These are phyloP conservation scores for Pollenia angustigena DNA, from an alignment of 2,888 invertebrate genomes.

Conservation along the genomic window DNA sequence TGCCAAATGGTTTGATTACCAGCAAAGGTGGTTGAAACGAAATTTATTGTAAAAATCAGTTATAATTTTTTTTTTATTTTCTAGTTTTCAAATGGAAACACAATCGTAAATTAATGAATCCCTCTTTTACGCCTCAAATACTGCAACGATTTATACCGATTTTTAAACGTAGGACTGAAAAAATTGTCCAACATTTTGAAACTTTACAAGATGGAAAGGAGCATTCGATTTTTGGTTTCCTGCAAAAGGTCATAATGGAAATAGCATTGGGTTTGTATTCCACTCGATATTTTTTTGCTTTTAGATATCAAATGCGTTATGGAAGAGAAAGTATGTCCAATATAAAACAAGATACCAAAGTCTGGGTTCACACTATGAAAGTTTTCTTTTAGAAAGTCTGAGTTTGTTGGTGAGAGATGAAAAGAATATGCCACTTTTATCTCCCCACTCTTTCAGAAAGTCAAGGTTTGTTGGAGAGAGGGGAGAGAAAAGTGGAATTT, in stretches of 20 bases:
- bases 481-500: too few species aligned
- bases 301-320: background rate
- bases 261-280: slow-evolving; percentile 22
- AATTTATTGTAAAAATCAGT: background rate
- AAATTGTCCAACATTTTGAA: slow-evolving; percentile 38
- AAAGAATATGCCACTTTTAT: too few species aligned
- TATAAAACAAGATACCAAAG: too few species aligned
- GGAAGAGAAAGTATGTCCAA: too few species aligned
- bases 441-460: too few species aligned
- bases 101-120: slow-evolving; percentile 61
- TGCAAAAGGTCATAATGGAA: slow-evolving; percentile 34
- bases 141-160: slow-evolving; percentile 29
- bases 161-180: slow-evolving; percentile 6
- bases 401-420: too few species aligned
- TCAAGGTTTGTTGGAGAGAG: too few species aligned
- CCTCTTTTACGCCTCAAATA: slow-evolving; percentile 37
- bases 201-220: slow-evolving; percentile 11
- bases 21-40: slow-evolving; percentile 17
- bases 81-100: slow-evolving; percentile 61
- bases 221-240: slow-evolving; percentile 26
- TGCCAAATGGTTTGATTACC: slow-evolving; percentile 56
- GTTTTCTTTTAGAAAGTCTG: too few species aligned
- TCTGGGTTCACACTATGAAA: too few species aligned
- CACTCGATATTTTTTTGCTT: background rate
- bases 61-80: background rate